Base-by-base conservation (phyloP, 2,888 invertebrate genomes). In the Monoplex corrugatus region DNA sequence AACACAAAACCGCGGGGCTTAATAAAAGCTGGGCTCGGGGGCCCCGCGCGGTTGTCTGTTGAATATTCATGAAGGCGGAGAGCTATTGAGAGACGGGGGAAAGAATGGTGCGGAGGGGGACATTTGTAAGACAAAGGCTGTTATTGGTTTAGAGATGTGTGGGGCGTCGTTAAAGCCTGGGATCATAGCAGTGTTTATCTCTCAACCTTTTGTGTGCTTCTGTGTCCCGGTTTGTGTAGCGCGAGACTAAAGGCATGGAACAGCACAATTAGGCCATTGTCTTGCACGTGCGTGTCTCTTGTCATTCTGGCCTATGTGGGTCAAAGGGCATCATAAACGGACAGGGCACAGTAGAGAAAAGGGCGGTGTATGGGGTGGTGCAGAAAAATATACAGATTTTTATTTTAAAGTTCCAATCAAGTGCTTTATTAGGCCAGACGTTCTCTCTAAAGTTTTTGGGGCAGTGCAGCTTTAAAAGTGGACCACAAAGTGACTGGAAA, bases 71-170 rank as follows among this genome's bases (percentile, higher is more conserved):
- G 78, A 78, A 38, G 38, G 13, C 32, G 32, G 28, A 19, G 38
- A 38, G 78, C 78, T 38, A 78, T 78, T 78, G 78, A 78, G 78
- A 78, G 38, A 23, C 35, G 19, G 19, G 35, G 13, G 78, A 78
- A 16, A 78, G 38, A 38, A 28, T 8, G n/a, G 82, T 45, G 44
- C 19, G 28, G 57, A 57, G 38, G 44, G n/a, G 43, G 82, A 82
- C 43, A 82, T 82, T 82, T 82, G 82, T 82, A 43, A 82, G 82
- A 82, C 82, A 82, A 82, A 82, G n/a, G 45, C 44, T 45, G 82
- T 82, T 82, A 82, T 82, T 82, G 82, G 82, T 82, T 82, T 44
- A 44, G 82, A 44, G 82, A 32, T 82, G 38, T 44, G n/a, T 82
- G 82, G 44, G 82, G n/a, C 28, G 16, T 19, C 28, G 43, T 40